phyloP scores from a whole-genome alignment of 2,888 invertebrate species.

The Mimumesa dahlbomi region DNA sequence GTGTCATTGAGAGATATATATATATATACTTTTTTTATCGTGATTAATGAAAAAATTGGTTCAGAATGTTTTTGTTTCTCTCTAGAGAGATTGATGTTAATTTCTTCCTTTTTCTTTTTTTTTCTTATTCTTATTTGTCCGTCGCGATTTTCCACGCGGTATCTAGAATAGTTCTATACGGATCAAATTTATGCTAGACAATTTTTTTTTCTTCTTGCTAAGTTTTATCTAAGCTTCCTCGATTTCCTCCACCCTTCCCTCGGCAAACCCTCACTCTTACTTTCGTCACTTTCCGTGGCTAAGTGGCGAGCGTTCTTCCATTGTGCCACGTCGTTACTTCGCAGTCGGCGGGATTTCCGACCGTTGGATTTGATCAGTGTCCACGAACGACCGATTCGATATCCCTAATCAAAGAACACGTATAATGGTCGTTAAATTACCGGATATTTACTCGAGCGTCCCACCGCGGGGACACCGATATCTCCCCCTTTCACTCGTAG shows the following conservation, averaged over 20 bases:
- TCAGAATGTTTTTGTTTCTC: slow-evolving; percentile 1
- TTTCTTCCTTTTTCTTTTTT: neutral
- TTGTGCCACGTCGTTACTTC: neutral
- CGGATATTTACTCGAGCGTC: slow-evolving; percentile 1
- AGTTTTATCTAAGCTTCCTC: neutral
- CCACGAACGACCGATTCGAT: neutral
- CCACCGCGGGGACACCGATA: neutral
- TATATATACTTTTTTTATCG: neutral
- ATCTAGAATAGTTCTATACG: no score
- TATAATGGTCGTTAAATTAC: neutral
- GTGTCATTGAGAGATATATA: no score
- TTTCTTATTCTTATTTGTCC: no score
- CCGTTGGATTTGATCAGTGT: neutral
- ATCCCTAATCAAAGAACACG: neutral
- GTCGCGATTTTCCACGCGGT: no score
- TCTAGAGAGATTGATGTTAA: neutral
- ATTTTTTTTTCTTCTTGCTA: neutral
- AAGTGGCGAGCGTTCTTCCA: neutral
- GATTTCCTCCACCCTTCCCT: neutral
- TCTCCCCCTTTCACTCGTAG: neutral
- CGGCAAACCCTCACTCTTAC: neutral
- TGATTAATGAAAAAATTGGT: slow-evolving; percentile 8
- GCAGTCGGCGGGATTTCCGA: neutral
- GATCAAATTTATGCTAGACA: neutral
- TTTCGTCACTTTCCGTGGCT: neutral